Evolutionary conservation across 1,140 invertebrate species (phyloP).

Genomic region (Drosophila bocki): DNA sequence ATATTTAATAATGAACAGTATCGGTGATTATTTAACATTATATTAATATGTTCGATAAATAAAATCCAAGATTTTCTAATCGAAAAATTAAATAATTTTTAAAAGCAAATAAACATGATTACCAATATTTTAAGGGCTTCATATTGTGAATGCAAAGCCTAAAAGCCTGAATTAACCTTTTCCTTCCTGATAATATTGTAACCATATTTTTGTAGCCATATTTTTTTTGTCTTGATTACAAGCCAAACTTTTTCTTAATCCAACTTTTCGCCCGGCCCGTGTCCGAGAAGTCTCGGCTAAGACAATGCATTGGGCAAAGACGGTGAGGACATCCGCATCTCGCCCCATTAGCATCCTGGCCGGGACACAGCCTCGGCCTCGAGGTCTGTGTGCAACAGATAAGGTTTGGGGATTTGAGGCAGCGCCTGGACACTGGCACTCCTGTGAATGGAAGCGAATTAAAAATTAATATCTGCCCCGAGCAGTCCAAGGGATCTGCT

Average conservation of each 20-base stretch:
- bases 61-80: background rate
- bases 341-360: slow-evolving; percentile 51
- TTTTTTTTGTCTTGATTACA: slow-evolving; percentile 16
- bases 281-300: slow-evolving; percentile 32
- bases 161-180: slow-evolving; percentile 1
- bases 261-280: slow-evolving; percentile 30
- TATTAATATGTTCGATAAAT: background rate
- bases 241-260: slow-evolving; percentile 38
- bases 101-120: background rate
- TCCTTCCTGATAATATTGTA: slow-evolving; percentile 21
- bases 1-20: background rate
- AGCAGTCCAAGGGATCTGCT: slow-evolving; percentile 54
- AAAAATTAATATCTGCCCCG: slow-evolving; percentile 79
- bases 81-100: background rate
- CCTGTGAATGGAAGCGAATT: slow-evolving; percentile 68
- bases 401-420: slow-evolving; percentile 40
- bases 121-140: background rate
- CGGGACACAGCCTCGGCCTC: slow-evolving; percentile 17
- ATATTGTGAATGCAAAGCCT: background rate
- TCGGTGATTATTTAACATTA: background rate
- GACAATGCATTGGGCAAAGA: slow-evolving; percentile 44
- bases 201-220: slow-evolving; percentile 7
- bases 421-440: slow-evolving; percentile 4
- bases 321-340: slow-evolving; percentile 52
- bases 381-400: slow-evolving; percentile 79